These are phyloP conservation scores for Pristiophorus japonicus DNA, from an alignment of 2,113 vertebrate genomes.

Conservation along the genomic window DNA sequence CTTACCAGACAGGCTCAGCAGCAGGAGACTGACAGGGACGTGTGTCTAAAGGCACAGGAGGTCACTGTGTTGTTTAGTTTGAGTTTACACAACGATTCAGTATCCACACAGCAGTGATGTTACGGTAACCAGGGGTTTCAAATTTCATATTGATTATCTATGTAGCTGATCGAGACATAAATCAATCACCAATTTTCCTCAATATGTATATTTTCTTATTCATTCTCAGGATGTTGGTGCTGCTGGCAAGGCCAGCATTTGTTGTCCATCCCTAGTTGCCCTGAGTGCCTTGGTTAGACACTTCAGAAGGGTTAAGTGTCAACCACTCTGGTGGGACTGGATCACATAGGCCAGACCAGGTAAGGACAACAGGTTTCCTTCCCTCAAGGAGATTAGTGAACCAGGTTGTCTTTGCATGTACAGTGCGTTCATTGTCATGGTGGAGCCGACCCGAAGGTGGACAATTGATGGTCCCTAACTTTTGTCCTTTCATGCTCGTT, in stretches of 20 bases:
- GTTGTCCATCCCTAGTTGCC: not conserved
- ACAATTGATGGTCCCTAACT: not conserved
- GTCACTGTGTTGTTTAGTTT: not conserved
- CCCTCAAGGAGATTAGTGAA: not conserved
- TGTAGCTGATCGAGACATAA: not conserved
- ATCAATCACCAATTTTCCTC: not conserved
- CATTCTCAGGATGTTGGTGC: not conserved
- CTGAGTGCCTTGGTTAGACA: not conserved
- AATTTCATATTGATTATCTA: not conserved
- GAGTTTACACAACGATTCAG: conserved; percentile 19
- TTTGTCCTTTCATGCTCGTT: not conserved
- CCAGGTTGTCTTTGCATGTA: not conserved
- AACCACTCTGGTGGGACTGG: not conserved
- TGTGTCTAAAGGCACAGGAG: conserved; percentile 4
- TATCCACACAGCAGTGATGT: not conserved
- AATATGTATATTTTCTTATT: not conserved
- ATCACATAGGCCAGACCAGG: not conserved
- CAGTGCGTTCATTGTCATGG: not conserved
- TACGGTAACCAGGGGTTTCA: not conserved
- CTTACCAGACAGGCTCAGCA: not conserved
- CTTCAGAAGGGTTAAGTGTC: not conserved
- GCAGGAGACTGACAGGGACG: not conserved
- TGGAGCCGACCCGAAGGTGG: not conserved
- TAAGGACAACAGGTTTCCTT: not conserved
- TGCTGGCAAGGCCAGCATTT: not conserved